phyloP scores from a whole-genome alignment of 1,140 invertebrate species.

The Habropoda laboriosa region DNA sequence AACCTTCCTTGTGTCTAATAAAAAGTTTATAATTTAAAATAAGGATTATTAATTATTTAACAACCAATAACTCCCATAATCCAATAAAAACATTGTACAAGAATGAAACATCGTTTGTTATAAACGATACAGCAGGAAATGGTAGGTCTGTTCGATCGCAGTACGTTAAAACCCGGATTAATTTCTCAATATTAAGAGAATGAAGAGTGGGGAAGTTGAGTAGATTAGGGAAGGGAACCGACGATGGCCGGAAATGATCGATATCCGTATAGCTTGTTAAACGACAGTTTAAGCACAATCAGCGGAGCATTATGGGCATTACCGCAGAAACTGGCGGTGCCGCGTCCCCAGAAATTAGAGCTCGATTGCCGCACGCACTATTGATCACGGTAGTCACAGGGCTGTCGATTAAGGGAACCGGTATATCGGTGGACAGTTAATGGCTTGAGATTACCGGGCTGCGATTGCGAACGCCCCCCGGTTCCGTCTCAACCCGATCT shows the following conservation, averaged over 20 bases:
- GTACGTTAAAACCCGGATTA: too few relatives aligned
- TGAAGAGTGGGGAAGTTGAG: fast-evolving
- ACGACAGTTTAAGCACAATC: conserved; percentile 62
- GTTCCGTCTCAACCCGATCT: conserved; percentile 42
- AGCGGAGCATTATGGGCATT: conserved; percentile 48
- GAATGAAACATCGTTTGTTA: too few relatives aligned
- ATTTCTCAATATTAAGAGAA: too few relatives aligned
- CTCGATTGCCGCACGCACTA: conserved; percentile 48
- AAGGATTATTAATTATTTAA: too few relatives aligned
- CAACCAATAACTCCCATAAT: too few relatives aligned
- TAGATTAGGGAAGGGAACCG: neutral
- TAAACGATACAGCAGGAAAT: too few relatives aligned
- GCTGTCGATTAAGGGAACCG: conserved; percentile 52
- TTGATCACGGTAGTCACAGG: conserved; percentile 56
- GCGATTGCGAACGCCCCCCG: conserved; percentile 33
- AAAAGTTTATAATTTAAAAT: too few relatives aligned
- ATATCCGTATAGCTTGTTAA: conserved; percentile 64
- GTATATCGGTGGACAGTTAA: conserved; percentile 53
- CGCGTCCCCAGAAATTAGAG: conserved; percentile 54
- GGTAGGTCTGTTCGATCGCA: too few relatives aligned
- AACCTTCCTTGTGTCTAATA: too few relatives aligned
- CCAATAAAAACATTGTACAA: too few relatives aligned
- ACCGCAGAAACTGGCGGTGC: conserved; percentile 49
- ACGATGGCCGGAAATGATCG: conserved; percentile 47
- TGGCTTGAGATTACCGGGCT: conserved; percentile 56